These are phyloP conservation scores for Tuberolachnus salignus DNA, from an alignment of 2,888 invertebrate genomes.

Conservation along the genomic window DNA sequence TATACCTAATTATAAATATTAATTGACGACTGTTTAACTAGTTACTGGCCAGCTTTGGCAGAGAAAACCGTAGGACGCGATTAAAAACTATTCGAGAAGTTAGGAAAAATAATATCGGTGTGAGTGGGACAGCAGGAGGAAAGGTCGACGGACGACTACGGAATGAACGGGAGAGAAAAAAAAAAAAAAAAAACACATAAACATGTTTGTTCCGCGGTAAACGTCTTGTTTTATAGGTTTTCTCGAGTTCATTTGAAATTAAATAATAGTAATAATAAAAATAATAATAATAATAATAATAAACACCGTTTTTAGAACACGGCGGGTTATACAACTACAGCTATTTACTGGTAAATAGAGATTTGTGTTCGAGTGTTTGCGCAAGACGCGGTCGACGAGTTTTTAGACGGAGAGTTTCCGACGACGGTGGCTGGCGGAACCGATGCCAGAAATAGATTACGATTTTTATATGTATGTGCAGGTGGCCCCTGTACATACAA, in stretches of 20 bases:
- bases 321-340: background rate
- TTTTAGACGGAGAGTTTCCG: conserved; percentile 24
- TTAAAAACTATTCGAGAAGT: too few species aligned
- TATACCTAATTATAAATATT: too few species aligned
- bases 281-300: conserved; percentile 40
- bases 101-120: too few species aligned
- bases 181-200: conserved; percentile 9
- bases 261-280: conserved; percentile 31
- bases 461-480: conserved; percentile 18
- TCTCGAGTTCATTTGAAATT: conserved; percentile 40
- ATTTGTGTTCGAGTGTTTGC: conserved; percentile 24
- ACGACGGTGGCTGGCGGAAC: conserved; percentile 13
- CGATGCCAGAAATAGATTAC: conserved; percentile 51
- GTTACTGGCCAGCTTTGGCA: too few species aligned
- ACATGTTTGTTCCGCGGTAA: conserved; percentile 3
- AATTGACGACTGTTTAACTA: too few species aligned
- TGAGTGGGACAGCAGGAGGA: too few species aligned
- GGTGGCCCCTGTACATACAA: conserved; percentile 28
- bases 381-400: background rate
- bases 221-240: conserved; percentile 40
- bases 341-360: conserved; percentile 15
- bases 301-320: conserved; percentile 18
- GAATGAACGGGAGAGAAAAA: background rate
- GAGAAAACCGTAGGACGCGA: too few species aligned
- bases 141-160: conserved; percentile 13